Evolutionary conservation across 2,113 vertebrate genomes (phyloP).

Genomic region (Rhodinocichla rosea): DNA sequence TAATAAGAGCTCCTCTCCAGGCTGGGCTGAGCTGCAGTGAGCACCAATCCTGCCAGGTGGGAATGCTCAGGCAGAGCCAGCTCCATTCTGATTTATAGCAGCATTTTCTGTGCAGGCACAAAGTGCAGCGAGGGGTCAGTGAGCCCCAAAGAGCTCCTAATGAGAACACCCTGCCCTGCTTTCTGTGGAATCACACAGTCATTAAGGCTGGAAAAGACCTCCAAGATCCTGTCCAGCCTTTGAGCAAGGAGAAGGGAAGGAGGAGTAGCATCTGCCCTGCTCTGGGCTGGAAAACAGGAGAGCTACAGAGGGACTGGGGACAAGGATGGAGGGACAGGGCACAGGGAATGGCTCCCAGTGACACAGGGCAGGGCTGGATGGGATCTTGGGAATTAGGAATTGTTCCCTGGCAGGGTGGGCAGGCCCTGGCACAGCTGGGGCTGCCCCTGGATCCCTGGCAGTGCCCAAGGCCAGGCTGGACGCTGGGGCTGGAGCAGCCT

Average conservation of each 20-base stretch:
- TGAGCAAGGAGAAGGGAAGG: background rate
- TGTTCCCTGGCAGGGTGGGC: accelerated
- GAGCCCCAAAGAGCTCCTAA: background rate
- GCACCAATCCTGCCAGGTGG: background rate
- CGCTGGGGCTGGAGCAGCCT: background rate
- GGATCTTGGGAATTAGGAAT: background rate
- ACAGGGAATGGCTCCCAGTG: background rate
- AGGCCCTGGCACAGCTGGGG: background rate
- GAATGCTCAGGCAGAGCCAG: background rate
- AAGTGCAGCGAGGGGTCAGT: background rate
- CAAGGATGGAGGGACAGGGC: background rate
- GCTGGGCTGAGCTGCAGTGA: background rate
- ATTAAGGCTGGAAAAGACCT: background rate
- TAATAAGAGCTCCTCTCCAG: slow-evolving; percentile 14
- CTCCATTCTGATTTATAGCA: background rate
- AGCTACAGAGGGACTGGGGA: background rate
- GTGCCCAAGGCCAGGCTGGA: background rate
- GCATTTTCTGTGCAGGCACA: background rate
- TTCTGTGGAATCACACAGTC: background rate
- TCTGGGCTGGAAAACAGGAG: background rate
- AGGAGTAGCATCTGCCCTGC: background rate
- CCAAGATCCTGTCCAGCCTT: background rate
- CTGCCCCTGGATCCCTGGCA: background rate
- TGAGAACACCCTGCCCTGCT: background rate
- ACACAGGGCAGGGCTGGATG: accelerated